Evolutionary conservation across 2,113 vertebrate genomes (phyloP).

Genomic region (Australoheros scitulus): DNA sequence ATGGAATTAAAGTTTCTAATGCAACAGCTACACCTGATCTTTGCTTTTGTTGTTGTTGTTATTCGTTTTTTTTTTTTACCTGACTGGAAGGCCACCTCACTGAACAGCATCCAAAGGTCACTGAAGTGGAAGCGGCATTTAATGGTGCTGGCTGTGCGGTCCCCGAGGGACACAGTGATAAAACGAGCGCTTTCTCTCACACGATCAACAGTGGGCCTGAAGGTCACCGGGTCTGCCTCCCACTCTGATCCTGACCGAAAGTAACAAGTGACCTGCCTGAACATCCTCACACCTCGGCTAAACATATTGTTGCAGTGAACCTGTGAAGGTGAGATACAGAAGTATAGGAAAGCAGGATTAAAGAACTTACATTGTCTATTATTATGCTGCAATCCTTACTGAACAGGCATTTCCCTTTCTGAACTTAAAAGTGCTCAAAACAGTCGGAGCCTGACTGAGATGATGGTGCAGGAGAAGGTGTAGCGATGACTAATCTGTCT

Average conservation of each 20-base stretch:
- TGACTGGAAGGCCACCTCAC: conserved; percentile 97
- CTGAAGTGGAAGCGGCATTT: conserved; percentile 93
- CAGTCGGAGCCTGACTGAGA: neutral
- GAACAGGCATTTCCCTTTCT: neutral
- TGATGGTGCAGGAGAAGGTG: neutral
- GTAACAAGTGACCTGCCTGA: conserved; percentile 91
- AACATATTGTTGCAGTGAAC: conserved; percentile 99
- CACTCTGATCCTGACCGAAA: conserved; percentile 90
- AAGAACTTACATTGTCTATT: neutral
- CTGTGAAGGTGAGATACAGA: conserved; percentile 65
- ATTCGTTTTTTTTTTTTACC: conserved; percentile 73
- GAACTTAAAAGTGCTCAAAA: neutral
- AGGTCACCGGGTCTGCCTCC: conserved; percentile 85
- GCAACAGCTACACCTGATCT: neutral
- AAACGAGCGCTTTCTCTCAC: conserved; percentile 91
- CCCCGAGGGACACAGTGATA: conserved; percentile 88
- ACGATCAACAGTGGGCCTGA: conserved; percentile 83
- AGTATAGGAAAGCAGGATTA: neutral
- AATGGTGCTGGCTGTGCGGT: conserved; percentile 92
- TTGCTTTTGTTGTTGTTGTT: neutral
- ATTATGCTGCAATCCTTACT: neutral
- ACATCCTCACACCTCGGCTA: conserved; percentile 90
- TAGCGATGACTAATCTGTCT: conserved; percentile 12
- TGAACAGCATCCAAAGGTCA: conserved; percentile 96
- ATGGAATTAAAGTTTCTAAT: neutral